phyloP scores from a whole-genome alignment of 2,888 invertebrate genomes.

The Latrodectus elegans region DNA sequence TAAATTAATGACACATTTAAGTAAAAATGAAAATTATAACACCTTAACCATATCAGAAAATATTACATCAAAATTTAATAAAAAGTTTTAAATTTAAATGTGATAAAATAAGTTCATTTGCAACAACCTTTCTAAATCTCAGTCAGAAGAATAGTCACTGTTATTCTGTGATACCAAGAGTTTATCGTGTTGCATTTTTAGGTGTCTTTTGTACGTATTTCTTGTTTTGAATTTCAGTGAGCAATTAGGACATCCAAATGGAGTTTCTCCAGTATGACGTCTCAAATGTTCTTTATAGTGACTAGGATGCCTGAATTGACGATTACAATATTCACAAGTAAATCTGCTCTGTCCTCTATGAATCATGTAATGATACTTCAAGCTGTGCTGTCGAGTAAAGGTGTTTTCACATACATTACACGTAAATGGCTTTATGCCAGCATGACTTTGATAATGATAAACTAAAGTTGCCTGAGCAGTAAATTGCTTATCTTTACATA shows the following conservation, averaged over 20 bases:
- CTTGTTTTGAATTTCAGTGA: conserved; percentile 77
- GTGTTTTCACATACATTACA: conserved; percentile 79
- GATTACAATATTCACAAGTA: conserved; percentile 79
- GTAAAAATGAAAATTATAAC: no score
- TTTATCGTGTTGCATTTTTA: conserved; percentile 79
- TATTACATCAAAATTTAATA: no score
- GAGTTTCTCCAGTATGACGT: conserved; percentile 78
- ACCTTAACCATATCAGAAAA: no score
- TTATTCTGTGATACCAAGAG: conserved; percentile 78
- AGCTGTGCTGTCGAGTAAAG: conserved; percentile 79
- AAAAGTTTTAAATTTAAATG: no score
- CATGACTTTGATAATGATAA: conserved; percentile 80
- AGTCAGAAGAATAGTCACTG: background rate
- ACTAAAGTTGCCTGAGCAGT: conserved; percentile 79
- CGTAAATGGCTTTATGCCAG: conserved; percentile 80
- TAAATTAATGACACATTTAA: no score
- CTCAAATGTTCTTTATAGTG: conserved; percentile 79
- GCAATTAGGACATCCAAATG: conserved; percentile 78
- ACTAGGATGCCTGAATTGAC: conserved; percentile 80
- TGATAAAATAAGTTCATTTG: no score
- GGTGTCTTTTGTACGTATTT: conserved; percentile 80
- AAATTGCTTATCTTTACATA: conserved; percentile 79
- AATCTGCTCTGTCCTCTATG: conserved; percentile 80
- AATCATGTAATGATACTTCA: conserved; percentile 80
- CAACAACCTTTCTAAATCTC: no score